Percentiles rank a stretch among this genome's conserved stretches.
These are phyloP conservation scores for Dryadula phaetusa DNA, from an alignment of 2,888 invertebrate genomes.

Conservation along the genomic window DNA sequence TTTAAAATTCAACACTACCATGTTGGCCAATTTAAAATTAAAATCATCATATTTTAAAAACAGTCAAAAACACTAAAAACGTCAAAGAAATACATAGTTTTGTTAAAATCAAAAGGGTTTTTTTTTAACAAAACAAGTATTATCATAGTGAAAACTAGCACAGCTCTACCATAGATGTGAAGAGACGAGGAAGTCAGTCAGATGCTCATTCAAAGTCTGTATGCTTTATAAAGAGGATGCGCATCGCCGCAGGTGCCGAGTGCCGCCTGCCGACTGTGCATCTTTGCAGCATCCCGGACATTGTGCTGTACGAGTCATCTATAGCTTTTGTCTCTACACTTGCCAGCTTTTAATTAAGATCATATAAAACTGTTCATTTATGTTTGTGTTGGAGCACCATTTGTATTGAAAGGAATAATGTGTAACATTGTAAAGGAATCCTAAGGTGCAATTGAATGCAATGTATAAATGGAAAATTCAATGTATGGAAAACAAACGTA, in stretches of 20 bases:
- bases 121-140: background rate
- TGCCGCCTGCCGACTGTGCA: background rate
- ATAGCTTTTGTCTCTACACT: constrained; percentile 7
- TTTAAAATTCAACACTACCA: no score
- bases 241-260: constrained; percentile 13
- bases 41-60: background rate
- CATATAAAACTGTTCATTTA: background rate
- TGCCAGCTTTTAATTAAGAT: constrained; percentile 1
- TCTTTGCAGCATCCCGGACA: constrained; percentile 7
- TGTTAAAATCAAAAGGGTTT: background rate
- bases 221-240: constrained; percentile 1
- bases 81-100: background rate
- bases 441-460: no score
- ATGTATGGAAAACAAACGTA: no score
- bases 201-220: constrained; percentile 14
- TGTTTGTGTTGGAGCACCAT: no score
- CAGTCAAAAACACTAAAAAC: background rate
- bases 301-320: background rate
- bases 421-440: no score
- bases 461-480: no score
- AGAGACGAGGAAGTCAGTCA: constrained; percentile 1
- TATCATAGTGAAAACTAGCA: constrained; percentile 12
- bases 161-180: background rate
- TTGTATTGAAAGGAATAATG: no score
- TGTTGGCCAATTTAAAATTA: background rate